A percentile compares a stretch with the other conserved stretches of the same genome.
phyloP scores from a whole-genome alignment of 2,113 vertebrate species.

The Pachyramphus minor region DNA sequence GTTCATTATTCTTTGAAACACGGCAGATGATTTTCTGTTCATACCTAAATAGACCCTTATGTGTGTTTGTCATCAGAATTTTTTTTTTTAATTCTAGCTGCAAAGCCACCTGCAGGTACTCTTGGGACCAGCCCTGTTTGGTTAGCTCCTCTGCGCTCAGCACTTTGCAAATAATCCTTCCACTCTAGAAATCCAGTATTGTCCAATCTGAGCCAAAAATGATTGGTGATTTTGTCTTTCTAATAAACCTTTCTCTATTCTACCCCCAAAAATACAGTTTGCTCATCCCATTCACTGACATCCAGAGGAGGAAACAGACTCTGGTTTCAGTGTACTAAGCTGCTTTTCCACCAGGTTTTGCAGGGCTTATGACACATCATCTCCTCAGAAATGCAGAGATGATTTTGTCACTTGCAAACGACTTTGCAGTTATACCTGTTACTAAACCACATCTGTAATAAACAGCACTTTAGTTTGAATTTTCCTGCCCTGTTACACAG shows the following conservation, averaged over 20 bases:
- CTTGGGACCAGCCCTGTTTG: background rate
- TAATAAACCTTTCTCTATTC: background rate
- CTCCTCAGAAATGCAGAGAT: background rate
- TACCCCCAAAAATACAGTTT: background rate
- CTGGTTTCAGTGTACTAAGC: background rate
- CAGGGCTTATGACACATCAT: background rate
- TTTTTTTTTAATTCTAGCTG: background rate
- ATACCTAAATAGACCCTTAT: conserved; percentile 31
- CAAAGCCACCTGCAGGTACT: conserved; percentile 21
- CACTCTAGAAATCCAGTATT: background rate
- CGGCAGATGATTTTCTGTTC: conserved; percentile 41
- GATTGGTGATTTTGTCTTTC: background rate
- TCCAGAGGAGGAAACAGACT: background rate
- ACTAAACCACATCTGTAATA: background rate
- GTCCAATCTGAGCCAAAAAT: background rate
- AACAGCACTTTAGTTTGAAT: background rate
- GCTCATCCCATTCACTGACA: background rate
- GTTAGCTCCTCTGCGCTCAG: background rate
- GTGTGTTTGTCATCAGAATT: conserved; percentile 5
- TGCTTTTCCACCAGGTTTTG: background rate
- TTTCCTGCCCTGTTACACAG: background rate
- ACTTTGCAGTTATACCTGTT: background rate
- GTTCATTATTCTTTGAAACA: conserved; percentile 49
- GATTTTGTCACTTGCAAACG: background rate
- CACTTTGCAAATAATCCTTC: background rate